Evolutionary conservation across 2,888 invertebrate species (phyloP), one percentile per base, ranked within the genome.

Genomic region (Pterobdella sp.): DNA sequence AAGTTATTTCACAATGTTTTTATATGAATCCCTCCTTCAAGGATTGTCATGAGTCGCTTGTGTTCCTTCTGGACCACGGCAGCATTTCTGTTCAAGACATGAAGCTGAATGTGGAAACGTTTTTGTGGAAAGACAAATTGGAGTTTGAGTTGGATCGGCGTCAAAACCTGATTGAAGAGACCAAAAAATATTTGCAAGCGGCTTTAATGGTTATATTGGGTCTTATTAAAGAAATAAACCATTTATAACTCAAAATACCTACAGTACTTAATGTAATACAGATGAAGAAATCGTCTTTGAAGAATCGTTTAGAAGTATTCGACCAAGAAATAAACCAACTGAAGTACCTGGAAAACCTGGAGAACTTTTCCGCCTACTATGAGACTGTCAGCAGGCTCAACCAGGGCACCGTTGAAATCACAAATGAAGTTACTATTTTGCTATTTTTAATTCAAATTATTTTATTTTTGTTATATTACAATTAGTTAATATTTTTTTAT

Each of bases 71-170:
- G 4, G 93, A 94, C 83, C 90, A 91, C 80, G 89, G 89, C 0
- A 85, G 87, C 7, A 89, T 92, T 78, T 89, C 91, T 0, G 90
- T 92, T 0, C 85, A 91, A 2, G 93, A 95, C 84, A 89, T 94
- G 80, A 91, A 93, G 80, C 90, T 91, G 56, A 94, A 94, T 81
- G 91, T 91, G 77, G 90, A 90, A 78, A 89, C 92, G 0, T 93
- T 92, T 80, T 90, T 91, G 77, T 94, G 93, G 93, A 91, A 32
- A 22, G 63, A 71, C 60, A 63, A 60, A 35, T 32, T 71, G n/a
- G 60, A 71, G 22, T 34, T 26, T 31, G 63, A 32, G 10, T 36
- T 71, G 2, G 63, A 63, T 10, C 35, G 31, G 31, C 63, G 71
- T 32, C 52, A 52, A 29, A 60, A 71, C 26, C n/a, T 26, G 26